Percentiles rank a stretch among this genome's conserved stretches.
Conservation (phyloP, 2,888 invertebrate species). For the Cataglyphis albicans region DNA sequence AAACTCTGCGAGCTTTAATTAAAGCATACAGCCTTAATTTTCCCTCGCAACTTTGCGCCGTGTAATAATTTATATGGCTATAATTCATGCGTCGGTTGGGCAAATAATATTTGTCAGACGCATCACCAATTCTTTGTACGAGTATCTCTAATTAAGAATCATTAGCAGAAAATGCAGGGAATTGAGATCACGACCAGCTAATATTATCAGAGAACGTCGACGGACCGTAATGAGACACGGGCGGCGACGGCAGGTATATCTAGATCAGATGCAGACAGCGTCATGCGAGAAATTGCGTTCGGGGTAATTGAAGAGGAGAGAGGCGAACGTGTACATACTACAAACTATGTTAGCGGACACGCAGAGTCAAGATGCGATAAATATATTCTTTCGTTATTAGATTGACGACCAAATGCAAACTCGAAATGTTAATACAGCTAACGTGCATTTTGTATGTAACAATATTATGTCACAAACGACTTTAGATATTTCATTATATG, state of each 20-base stretch:
- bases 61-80: constrained; percentile 34
- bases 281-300: constrained; percentile 63
- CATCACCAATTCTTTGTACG: constrained; percentile 23
- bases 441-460: background rate
- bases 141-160: constrained; percentile 38
- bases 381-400: constrained; percentile 55
- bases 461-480: background rate
- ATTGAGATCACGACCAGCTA: constrained; percentile 51
- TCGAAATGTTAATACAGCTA: constrained; percentile 8
- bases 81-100: constrained; percentile 7
- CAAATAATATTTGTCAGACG: constrained; percentile 7
- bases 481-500: constrained; percentile 1
- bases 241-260: constrained; percentile 61
- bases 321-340: constrained; percentile 56
- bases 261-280: constrained; percentile 61
- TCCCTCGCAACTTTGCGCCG: constrained; percentile 8
- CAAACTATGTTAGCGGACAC: constrained; percentile 51
- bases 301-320: constrained; percentile 70
- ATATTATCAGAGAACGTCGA: constrained; percentile 48
- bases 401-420: constrained; percentile 35
- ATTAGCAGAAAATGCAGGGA: constrained; percentile 44
- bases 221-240: constrained; percentile 55
- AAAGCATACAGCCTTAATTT: constrained; percentile 49
- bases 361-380: constrained; percentile 57
- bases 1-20: constrained; percentile 49